These are phyloP conservation scores for Tribolium freemani DNA, from an alignment of 2,888 invertebrate genomes.

Conservation along the genomic window DNA sequence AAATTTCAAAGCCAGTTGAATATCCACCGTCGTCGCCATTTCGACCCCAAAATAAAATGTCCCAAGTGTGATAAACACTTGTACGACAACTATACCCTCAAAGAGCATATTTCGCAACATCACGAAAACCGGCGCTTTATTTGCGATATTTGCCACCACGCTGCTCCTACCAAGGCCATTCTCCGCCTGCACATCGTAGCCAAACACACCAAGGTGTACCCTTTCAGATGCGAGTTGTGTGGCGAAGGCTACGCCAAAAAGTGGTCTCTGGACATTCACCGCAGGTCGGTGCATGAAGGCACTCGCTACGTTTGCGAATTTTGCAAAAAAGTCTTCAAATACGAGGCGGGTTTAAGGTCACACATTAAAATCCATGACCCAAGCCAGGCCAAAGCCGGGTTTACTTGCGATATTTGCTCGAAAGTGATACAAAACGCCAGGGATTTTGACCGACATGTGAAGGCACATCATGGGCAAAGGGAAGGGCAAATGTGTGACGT, in stretches of 20 bases:
- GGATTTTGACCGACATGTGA: neutral
- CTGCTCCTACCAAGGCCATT: neutral
- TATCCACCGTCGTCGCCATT: constrained; percentile 1
- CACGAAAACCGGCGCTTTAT: neutral
- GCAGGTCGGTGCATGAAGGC: constrained; percentile 9
- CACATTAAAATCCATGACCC: neutral
- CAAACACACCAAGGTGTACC: constrained; percentile 12
- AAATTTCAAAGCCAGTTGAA: neutral
- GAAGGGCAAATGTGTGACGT: constrained; percentile 6
- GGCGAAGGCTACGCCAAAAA: constrained; percentile 11
- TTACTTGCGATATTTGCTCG: neutral
- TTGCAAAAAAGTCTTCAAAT: constrained; percentile 14
- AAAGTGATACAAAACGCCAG: neutral
- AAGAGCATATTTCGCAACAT: neutral
- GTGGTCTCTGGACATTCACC: neutral
- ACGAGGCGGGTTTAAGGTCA: constrained; percentile 1
- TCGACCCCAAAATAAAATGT: neutral
- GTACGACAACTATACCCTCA: neutral
- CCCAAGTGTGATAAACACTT: constrained; percentile 1
- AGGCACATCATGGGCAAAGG: neutral
- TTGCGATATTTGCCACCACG: constrained; percentile 3
- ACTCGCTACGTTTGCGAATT: constrained; percentile 1
- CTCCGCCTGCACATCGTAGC: neutral
- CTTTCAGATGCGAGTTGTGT: constrained; percentile 10
- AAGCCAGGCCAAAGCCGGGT: neutral